A percentile compares a stretch with the other conserved stretches of the same genome.
These are phyloP conservation scores for Brachionus asplanchnoidis DNA, from an alignment of 1,140 invertebrate genomes.

Conservation along the genomic window DNA sequence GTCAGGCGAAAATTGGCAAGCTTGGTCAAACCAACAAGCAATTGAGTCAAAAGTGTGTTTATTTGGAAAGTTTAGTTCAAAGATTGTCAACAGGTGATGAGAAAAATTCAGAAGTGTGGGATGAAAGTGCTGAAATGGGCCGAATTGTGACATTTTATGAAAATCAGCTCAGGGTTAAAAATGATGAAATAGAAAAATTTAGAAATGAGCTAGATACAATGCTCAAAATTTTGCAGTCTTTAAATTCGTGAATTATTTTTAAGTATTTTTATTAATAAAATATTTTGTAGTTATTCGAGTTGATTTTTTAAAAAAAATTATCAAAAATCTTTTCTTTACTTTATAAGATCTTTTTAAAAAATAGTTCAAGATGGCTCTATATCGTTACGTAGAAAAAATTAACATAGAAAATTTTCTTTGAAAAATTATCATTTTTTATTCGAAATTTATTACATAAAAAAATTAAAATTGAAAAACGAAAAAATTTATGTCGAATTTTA, in stretches of 20 bases:
- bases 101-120: background rate
- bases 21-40: background rate
- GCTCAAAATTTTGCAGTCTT: background rate
- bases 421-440: background rate
- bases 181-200: slow-evolving; percentile 29
- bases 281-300: too few relatives aligned
- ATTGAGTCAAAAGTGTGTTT: background rate
- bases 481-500: too few relatives aligned
- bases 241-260: background rate
- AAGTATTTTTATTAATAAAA: background rate
- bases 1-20: background rate
- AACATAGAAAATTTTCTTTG: background rate
- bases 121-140: background rate
- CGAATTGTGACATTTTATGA: background rate
- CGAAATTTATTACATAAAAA: background rate
- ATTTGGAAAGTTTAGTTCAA: background rate
- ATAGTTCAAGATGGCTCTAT: too few relatives aligned
- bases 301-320: too few relatives aligned
- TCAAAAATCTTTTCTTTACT: too few relatives aligned
- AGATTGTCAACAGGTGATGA: background rate
- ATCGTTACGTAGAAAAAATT: background rate
- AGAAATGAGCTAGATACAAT: slow-evolving; percentile 16
- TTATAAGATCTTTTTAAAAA: too few relatives aligned
- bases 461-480: too few relatives aligned
- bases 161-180: background rate